Conservation (phyloP, 2,113 vertebrate species). For the Myotis davidii region DNA sequence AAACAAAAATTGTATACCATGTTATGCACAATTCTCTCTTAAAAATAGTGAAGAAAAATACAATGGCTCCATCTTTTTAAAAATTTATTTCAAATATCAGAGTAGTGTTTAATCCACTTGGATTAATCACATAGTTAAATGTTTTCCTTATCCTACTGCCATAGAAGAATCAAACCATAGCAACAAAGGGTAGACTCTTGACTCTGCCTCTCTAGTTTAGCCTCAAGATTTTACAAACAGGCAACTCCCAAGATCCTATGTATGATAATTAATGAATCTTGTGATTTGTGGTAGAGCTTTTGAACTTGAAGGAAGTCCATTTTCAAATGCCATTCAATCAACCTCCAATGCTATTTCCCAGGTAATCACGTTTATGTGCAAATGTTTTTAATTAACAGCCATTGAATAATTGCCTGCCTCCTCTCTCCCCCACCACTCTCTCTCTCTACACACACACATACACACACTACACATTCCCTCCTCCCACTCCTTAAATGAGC, state of each 20-base stretch:
- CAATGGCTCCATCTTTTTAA: background rate
- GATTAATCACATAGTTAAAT: background rate
- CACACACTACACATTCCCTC: background rate
- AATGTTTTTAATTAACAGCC: conserved; percentile 74
- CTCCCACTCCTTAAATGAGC: conserved; percentile 10
- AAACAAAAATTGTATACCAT: background rate
- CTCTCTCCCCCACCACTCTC: background rate
- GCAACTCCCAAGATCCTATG: conserved; percentile 16
- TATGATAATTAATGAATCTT: conserved; percentile 72
- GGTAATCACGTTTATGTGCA: conserved; percentile 77
- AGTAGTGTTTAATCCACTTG: background rate
- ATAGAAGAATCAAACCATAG: background rate
- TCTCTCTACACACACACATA: background rate
- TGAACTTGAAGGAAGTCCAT: conserved; percentile 76
- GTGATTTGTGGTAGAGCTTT: conserved; percentile 79
- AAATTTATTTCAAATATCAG: conserved; percentile 22
- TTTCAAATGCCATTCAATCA: conserved; percentile 76
- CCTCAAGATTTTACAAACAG: conserved; percentile 49
- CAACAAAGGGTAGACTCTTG: background rate
- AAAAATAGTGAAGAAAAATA: background rate
- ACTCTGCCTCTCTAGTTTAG: conserved; percentile 48
- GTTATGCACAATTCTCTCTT: background rate
- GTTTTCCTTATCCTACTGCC: background rate
- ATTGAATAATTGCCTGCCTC: conserved; percentile 61
- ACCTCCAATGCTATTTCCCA: conserved; percentile 74